Conservation (phyloP, 2,113 vertebrate species). For the Trogon surrucura region DNA sequence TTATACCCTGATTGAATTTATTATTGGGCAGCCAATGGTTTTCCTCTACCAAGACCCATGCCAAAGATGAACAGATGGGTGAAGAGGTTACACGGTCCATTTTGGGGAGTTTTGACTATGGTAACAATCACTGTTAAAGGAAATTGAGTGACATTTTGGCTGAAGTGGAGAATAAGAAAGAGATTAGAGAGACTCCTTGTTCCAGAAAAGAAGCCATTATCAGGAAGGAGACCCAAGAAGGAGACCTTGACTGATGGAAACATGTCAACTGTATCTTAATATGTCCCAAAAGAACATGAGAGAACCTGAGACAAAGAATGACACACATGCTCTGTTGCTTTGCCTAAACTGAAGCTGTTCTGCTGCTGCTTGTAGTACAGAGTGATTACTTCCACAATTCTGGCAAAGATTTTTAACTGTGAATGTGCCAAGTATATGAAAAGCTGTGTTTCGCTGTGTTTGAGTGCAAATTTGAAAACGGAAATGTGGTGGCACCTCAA, state of each 20-base stretch:
- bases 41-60: background rate
- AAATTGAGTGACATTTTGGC: background rate
- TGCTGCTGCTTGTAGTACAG: background rate
- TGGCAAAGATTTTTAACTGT: background rate
- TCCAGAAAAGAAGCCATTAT: background rate
- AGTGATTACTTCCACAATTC: background rate
- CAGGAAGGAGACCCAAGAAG: background rate
- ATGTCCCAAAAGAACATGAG: background rate
- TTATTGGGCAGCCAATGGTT: background rate
- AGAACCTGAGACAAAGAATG: background rate
- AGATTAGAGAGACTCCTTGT: background rate
- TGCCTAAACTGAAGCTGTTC: background rate
- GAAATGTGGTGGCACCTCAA: background rate
- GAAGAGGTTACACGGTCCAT: background rate
- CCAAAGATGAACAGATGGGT: background rate
- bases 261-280: fast-evolving
- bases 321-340: background rate
- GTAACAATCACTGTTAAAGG: background rate
- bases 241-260: background rate
- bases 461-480: background rate
- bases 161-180: background rate
- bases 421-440: background rate
- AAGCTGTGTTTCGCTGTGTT: background rate
- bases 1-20: background rate
- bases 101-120: background rate